phyloP scores from a whole-genome alignment of 2,888 invertebrate species.

The Pterostichus niger region DNA sequence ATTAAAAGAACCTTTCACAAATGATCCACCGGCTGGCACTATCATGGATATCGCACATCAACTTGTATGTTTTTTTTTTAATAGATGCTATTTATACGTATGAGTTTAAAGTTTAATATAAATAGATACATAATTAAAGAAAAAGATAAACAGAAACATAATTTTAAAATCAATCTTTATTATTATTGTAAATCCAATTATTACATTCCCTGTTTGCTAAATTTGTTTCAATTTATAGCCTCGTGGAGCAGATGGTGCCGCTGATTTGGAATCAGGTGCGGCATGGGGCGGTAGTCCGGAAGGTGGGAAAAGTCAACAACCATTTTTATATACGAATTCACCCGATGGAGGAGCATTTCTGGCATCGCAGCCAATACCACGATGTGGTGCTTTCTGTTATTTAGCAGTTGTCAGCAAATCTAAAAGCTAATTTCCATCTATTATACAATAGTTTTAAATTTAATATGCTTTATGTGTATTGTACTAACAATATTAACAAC shows the following conservation, averaged over 20 bases:
- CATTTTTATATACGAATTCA: slow-evolving; percentile 78
- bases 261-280: slow-evolving; percentile 69
- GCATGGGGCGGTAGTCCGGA: slow-evolving; percentile 69
- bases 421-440: slow-evolving; percentile 20
- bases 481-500: neutral
- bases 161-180: no score
- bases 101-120: slow-evolving; percentile 6
- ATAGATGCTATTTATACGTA: no score
- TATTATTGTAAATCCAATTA: neutral
- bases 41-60: slow-evolving; percentile 76
- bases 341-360: slow-evolving; percentile 81
- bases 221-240: slow-evolving; percentile 71
- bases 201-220: neutral
- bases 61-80: no score
- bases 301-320: slow-evolving; percentile 70
- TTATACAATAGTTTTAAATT: neutral
- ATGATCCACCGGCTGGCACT: slow-evolving; percentile 77
- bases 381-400: slow-evolving; percentile 81
- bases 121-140: no score
- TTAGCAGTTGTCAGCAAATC: slow-evolving; percentile 77
- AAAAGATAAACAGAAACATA: no score
- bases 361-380: slow-evolving; percentile 80
- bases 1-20: slow-evolving; percentile 77
- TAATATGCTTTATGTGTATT: neutral
- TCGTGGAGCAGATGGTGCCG: slow-evolving; percentile 71